phyloP scores from a whole-genome alignment of 2,113 vertebrate species.

The Bubo scandiacus region DNA sequence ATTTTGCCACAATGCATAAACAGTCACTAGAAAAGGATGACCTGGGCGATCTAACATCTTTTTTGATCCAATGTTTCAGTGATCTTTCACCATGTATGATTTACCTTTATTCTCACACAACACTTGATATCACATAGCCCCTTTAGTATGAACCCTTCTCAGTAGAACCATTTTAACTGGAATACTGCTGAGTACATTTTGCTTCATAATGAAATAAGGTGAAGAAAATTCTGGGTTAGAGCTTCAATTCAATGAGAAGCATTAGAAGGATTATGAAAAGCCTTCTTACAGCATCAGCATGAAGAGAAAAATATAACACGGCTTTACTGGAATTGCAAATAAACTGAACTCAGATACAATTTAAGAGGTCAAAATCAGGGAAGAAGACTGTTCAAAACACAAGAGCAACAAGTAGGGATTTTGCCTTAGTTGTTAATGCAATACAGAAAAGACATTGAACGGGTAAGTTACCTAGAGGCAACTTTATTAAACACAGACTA shows the following conservation, averaged over 20 bases:
- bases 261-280: neutral
- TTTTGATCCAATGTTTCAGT: neutral
- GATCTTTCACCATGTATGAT: neutral
- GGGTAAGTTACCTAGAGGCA: neutral
- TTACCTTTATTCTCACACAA: neutral
- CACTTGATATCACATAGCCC: neutral
- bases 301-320: neutral
- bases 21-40: neutral
- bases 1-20: neutral
- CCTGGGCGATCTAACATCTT: neutral
- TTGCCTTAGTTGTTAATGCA: neutral
- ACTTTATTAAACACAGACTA: neutral
- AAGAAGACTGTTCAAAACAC: neutral
- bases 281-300: neutral
- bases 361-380: neutral
- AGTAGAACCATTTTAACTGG: neutral
- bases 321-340: neutral
- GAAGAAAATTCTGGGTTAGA: neutral
- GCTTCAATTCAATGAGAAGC: neutral
- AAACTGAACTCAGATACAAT: neutral
- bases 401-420: neutral
- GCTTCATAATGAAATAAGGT: neutral
- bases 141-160: neutral
- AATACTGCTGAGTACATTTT: neutral
- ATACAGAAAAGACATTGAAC: neutral